A percentile compares a stretch with the other conserved stretches of the same genome.
phyloP scores from a whole-genome alignment of 2,888 invertebrate species.

The Invenusta paracnida region DNA sequence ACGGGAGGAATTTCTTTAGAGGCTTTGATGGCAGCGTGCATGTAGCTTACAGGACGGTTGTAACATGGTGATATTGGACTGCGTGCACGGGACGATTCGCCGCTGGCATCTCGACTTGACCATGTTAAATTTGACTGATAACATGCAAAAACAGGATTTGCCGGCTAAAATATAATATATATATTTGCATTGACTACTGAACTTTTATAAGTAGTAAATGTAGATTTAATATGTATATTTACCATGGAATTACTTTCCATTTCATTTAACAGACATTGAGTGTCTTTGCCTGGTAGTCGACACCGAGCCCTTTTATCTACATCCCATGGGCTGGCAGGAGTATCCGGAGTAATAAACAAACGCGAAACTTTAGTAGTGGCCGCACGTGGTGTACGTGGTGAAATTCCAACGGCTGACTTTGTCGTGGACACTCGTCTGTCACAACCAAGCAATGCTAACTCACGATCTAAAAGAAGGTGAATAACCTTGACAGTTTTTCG shows the following conservation, averaged over 20 bases:
- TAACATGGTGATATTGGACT: not conserved
- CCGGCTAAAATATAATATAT: not conserved
- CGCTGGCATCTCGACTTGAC: not conserved
- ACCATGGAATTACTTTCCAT: not conserved
- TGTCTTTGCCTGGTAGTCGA: not conserved
- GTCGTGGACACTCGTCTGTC: not conserved
- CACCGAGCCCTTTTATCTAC: not conserved
- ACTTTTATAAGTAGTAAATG: not conserved
- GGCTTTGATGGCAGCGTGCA: not conserved
- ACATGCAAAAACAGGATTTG: not conserved
- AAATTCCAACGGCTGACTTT: not conserved
- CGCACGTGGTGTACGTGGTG: not conserved
- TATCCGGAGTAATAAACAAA: not conserved
- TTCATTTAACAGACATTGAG: not conserved
- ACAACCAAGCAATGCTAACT: not conserved
- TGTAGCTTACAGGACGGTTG: not conserved
- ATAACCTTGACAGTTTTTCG: not conserved
- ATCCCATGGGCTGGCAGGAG: not conserved
- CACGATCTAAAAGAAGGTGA: not conserved
- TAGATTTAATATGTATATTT: not conserved
- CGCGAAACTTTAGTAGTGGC: not conserved
- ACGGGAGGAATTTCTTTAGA: too few species aligned
- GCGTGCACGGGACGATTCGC: not conserved
- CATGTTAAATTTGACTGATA: not conserved
- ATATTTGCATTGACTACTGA: not conserved